Conservation (phyloP, 2,113 vertebrate genomes). For the Pseudorasbora parva region DNA sequence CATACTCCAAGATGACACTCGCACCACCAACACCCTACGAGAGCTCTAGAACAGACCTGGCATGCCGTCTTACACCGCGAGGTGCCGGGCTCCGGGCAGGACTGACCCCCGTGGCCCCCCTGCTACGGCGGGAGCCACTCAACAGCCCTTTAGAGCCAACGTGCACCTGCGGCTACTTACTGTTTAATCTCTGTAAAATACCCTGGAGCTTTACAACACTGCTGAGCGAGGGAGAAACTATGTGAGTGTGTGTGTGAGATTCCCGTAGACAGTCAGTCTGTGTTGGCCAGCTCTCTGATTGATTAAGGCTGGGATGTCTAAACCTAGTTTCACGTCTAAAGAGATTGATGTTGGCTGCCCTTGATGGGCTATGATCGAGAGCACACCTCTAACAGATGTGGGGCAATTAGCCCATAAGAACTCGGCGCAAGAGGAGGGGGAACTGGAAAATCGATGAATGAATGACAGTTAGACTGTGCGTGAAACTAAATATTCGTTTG, state of each 20-base stretch:
- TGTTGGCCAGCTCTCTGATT: slow-evolving; percentile 48
- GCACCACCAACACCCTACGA: neutral
- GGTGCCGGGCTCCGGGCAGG: slow-evolving; percentile 2
- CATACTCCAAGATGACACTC: neutral
- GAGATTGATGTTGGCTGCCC: slow-evolving; percentile 52
- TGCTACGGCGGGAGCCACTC: slow-evolving; percentile 34
- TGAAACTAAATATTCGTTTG: neutral
- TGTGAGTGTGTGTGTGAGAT: slow-evolving; percentile 34
- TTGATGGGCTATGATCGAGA: slow-evolving; percentile 46
- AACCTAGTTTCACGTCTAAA: slow-evolving; percentile 49
- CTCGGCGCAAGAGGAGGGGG: neutral
- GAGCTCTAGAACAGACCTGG: neutral
- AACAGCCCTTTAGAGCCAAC: slow-evolving; percentile 46
- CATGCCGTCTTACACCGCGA: neutral
- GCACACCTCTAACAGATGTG: slow-evolving; percentile 45
- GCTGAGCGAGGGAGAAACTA: slow-evolving; percentile 39
- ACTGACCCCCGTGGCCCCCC: slow-evolving; percentile 30
- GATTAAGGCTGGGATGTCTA: slow-evolving; percentile 55
- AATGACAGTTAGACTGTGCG: neutral
- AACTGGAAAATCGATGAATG: slow-evolving; percentile 10
- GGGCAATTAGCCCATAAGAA: slow-evolving; percentile 47
- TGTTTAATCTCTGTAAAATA: slow-evolving; percentile 58
- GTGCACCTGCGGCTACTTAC: slow-evolving; percentile 44
- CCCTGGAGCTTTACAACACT: slow-evolving; percentile 50
- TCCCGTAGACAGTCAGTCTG: slow-evolving; percentile 37